Percentiles rank a stretch among this genome's conserved stretches.
These are phyloP conservation scores for Halcyon malimbica DNA, from an alignment of 2,113 vertebrate species.

Conservation along the genomic window DNA sequence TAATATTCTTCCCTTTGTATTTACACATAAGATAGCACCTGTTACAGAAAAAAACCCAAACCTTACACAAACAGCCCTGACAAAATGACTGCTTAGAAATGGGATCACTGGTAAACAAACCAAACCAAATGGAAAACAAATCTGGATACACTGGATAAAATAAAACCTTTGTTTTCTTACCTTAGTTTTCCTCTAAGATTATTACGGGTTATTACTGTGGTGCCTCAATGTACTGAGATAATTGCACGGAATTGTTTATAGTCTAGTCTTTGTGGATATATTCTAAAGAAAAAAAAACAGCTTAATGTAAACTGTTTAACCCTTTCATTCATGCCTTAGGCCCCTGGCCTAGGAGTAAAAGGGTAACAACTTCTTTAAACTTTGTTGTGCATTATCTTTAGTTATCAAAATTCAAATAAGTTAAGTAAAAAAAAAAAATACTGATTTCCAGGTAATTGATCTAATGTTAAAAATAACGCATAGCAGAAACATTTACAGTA, in stretches of 20 bases:
- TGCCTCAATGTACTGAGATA: constrained; percentile 39
- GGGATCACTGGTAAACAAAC: constrained; percentile 37
- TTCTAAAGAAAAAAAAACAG: constrained; percentile 63
- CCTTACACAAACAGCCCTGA: constrained; percentile 48
- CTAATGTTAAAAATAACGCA: constrained; percentile 62
- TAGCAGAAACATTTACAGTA: constrained; percentile 61
- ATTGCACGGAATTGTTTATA: constrained; percentile 27
- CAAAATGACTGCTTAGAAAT: constrained; percentile 52
- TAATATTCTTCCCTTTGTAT: constrained; percentile 62
- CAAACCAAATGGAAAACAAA: constrained; percentile 55
- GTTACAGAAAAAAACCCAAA: constrained; percentile 55
- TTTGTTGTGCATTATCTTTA: constrained; percentile 54
- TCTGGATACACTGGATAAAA: constrained; percentile 39
- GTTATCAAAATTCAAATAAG: constrained; percentile 67
- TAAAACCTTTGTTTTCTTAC: constrained; percentile 53
- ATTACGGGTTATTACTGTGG: constrained; percentile 19
- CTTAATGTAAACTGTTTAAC: constrained; percentile 71
- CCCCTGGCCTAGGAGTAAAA: constrained; percentile 17
- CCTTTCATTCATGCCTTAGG: constrained; percentile 19
- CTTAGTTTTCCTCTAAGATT: constrained; percentile 31
- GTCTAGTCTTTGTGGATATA: constrained; percentile 55
- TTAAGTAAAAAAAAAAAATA: constrained; percentile 25
- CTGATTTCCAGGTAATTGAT: constrained; percentile 56
- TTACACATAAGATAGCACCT: constrained; percentile 78
- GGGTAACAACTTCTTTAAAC: constrained; percentile 37